phyloP scores from a whole-genome alignment of 2,797 vertebrate species.

The Sarcoramphus papa region DNA sequence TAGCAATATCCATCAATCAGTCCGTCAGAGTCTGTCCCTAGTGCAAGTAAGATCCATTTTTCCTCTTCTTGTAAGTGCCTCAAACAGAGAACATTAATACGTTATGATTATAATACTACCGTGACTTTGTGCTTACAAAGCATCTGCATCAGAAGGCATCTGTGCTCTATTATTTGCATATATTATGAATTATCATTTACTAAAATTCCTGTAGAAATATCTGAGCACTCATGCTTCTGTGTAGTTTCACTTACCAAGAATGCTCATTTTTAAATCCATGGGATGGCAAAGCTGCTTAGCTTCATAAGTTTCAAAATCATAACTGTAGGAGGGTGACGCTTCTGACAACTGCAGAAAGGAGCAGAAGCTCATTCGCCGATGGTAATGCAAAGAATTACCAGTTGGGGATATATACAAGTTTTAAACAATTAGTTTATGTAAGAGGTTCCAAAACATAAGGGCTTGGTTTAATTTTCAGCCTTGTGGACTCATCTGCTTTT shows the following conservation, averaged over 20 bases:
- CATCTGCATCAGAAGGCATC: constrained; percentile 4
- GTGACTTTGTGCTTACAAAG: constrained; percentile 19
- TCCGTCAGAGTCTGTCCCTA: not conserved
- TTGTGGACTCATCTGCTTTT: not conserved
- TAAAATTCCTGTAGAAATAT: not conserved
- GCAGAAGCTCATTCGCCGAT: not conserved
- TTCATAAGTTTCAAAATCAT: constrained; percentile 2
- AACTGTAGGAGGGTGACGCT: not conserved
- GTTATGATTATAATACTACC: constrained; percentile 8
- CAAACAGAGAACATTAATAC: constrained; percentile 18
- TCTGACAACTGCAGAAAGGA: not conserved
- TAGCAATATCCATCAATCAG: constrained; percentile 33
- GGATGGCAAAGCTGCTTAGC: constrained; percentile 39
- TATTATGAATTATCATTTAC: constrained; percentile 11
- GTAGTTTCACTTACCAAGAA: not conserved
- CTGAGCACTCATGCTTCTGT: not conserved
- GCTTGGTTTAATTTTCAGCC: constrained; percentile 6
- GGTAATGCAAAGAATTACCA: not conserved
- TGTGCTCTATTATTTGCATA: not conserved
- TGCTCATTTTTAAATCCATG: constrained; percentile 16
- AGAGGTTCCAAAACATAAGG: not conserved
- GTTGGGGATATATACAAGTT: not conserved
- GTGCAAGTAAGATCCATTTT: constrained; percentile 24
- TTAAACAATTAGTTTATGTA: not conserved
- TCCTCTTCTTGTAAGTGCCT: constrained; percentile 28